Evolutionary conservation across 1,140 invertebrate species (phyloP), one percentile per base, ranked within the genome.

Genomic region (Melanaphis sacchari): DNA sequence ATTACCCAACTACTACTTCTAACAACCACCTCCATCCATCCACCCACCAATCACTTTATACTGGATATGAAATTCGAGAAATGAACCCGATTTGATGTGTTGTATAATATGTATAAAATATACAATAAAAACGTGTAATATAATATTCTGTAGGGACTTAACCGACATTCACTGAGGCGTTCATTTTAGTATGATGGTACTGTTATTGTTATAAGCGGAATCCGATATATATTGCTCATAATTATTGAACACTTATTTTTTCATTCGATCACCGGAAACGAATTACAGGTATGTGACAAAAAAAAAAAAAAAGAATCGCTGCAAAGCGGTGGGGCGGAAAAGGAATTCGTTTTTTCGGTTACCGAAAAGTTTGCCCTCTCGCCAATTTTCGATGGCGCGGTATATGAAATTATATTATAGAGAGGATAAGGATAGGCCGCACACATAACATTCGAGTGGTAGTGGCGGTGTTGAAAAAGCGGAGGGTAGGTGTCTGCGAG

Each of bases 401-500:
- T 76, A 76, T 76, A 76, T 76, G 59, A 76, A 76, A 76, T 76
- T n/a, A 76, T 49, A 49, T 49, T 66, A n/a, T n/a, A n/a, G n/a
- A 43, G 40, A 26, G 84, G 43, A 36, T 38, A 31, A 46, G 31
- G 24, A 31, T 31, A n/a, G 87, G 31, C 93, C 18, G 49, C 41
- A 41, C 41, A 43, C 41, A 87, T n/a, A n/a, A 15, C 82, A 46
- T 41, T 26, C 82, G 31, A 76, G 76, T 9, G 46, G 46, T 3
- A n/a, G 84, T 24, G 81, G 41, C 7, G 82, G 54, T 46, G 90
- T 11, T 24, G 43, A 36, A 22, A 54, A 88, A 41, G 49, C 36
- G 89, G 76, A 7, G 59, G 59, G 90, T 41, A 38, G 31, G 46
- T 76, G 91, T 92, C 91, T 92, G 76, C n/a, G 90, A 36, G 81